Evolutionary conservation across 2,113 vertebrate species (phyloP).

Genomic region (Casuarius casuarius): DNA sequence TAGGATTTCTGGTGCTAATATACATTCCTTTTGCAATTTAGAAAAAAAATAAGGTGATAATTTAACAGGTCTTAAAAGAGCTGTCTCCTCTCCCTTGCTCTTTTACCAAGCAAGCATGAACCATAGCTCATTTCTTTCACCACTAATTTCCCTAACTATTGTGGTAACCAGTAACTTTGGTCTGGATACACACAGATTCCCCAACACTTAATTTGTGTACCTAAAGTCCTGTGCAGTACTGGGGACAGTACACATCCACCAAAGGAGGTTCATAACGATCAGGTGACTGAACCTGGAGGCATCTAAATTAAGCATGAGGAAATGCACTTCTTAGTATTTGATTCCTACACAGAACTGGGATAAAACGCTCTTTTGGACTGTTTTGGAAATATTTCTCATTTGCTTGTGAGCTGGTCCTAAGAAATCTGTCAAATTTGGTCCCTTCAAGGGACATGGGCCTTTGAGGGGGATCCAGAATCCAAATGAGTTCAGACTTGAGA

Average conservation of each 20-base stretch:
- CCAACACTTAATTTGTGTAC: neutral
- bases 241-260: neutral
- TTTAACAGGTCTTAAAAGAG: neutral
- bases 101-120: neutral
- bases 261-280: neutral
- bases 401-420: neutral
- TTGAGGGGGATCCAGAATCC: neutral
- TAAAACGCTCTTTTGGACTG: neutral
- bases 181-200: neutral
- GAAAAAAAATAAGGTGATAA: neutral
- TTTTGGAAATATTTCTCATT: neutral
- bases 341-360: neutral
- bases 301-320: neutral
- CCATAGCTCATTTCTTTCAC: neutral
- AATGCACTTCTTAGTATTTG: neutral
- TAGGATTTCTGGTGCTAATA: neutral
- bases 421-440: neutral
- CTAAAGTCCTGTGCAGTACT: neutral
- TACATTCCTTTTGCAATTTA: neutral
- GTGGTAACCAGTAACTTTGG: slow-evolving; percentile 3
- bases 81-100: neutral
- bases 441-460: neutral
- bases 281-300: neutral
- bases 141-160: slow-evolving; percentile 32
- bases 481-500: neutral